Evolutionary conservation across 92 coral and sea anemone species (phyloP).

Genomic region (Palythoa caribaeorum): DNA sequence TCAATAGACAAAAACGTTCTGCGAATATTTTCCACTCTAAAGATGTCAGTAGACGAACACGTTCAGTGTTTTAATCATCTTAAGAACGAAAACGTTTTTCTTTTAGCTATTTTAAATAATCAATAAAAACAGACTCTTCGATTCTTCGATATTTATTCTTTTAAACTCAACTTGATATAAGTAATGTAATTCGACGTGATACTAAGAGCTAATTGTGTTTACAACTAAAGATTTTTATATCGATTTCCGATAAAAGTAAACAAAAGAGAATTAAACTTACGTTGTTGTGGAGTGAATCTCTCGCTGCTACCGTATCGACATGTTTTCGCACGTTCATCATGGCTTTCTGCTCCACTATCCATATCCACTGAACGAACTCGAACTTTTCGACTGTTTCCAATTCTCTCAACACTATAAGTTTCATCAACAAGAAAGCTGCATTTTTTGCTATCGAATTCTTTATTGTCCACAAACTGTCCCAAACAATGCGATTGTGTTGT

Average conservation of each 20-base stretch:
- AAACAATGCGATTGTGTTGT: conserved; percentile 49
- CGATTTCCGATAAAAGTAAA: neutral
- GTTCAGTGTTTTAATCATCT: too few relatives aligned
- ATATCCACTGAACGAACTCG: conserved; percentile 81
- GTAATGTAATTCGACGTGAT: too few relatives aligned
- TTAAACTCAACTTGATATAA: too few relatives aligned
- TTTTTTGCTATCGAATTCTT: neutral
- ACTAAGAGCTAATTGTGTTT: too few relatives aligned
- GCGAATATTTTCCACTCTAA: too few relatives aligned
- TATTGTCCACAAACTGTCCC: conserved; percentile 18
- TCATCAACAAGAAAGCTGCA: conserved; percentile 61
- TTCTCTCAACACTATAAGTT: conserved; percentile 71
- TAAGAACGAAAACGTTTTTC: too few relatives aligned
- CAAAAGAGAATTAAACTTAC: conserved; percentile 45
- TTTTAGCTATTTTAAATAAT: too few relatives aligned
- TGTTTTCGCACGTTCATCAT: neutral
- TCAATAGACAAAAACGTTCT: too few relatives aligned
- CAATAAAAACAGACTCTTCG: too few relatives aligned
- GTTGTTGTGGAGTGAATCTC: conserved; percentile 36
- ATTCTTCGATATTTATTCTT: too few relatives aligned
- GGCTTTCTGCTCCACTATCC: conserved; percentile 52
- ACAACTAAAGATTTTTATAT: neutral
- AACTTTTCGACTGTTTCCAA: conserved; percentile 60
- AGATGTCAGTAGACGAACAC: too few relatives aligned
- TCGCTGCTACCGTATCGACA: neutral